Evolutionary conservation across 2,888 invertebrate genomes (phyloP), one percentile per base, ranked within the genome.

Genomic region (Trachelus troglodyta): DNA sequence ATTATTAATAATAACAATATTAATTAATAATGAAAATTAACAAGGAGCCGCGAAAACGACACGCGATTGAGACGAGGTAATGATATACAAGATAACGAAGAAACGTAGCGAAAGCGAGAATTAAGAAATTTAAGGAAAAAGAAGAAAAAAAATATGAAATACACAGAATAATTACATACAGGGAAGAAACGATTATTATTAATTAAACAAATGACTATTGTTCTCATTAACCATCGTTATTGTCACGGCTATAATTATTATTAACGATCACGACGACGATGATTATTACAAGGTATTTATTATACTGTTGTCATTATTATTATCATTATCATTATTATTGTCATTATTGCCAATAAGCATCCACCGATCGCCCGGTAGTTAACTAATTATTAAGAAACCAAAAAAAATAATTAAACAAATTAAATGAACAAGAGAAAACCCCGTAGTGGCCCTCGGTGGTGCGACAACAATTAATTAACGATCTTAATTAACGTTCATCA

Each of bases 181-280:
- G 79, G 79, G 79, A 79, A 79, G 75, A 79, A 74, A 75, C 76
- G 76, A 79, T 71, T 76, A 79, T 79, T 74, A 79, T 79, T 76
- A 79, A 31, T 79, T 79, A 79, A 76, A 76, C 74, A 74, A 79
- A 79, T 73, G 76, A 76, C 76, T 76, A 73, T 76, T 76, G 79
- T 79, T 76, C 81, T 68, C 78, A 77, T 80, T 82, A 76, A 81
- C 69, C 40, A 40, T 40, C 40, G 40, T 40, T 40, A 40, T 15
- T 40, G 40, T 40, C 40, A 40, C 40, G 15, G 40, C 40, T 33
- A 73, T 77, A 69, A 74, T 77, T 74, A 74, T 77, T 74, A 77
- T 69, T n/a, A 40, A 34, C n/a, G 31, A 40, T 69, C 30, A 31
- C 31, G 30, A 71, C 30, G 30, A 71, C 71, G 30, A 71, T 71